A percentile compares a stretch with the other conserved stretches of the same genome.
These are phyloP conservation scores for Drosophila nigricruria DNA, from an alignment of 2,888 invertebrate genomes.

Conservation along the genomic window DNA sequence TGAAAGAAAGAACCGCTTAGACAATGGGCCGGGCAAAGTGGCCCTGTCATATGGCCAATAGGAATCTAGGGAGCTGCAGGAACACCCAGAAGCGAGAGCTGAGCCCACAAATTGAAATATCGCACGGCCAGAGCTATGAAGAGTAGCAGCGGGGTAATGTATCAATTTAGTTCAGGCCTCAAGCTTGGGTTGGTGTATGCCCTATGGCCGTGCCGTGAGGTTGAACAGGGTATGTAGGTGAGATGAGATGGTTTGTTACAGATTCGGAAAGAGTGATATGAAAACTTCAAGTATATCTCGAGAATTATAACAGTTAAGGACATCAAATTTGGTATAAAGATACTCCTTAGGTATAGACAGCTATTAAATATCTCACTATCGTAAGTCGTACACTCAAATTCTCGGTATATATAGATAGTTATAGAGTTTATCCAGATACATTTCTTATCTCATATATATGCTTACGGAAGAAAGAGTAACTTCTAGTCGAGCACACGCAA, in stretches of 20 bases:
- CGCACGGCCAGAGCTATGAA: conserved; percentile 31
- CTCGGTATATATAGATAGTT: background rate
- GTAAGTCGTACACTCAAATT: background rate
- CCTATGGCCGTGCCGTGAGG: background rate
- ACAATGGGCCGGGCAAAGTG: conserved; percentile 69
- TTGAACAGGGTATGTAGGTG: background rate
- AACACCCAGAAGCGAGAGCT: conserved; percentile 72
- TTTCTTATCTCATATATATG: background rate
- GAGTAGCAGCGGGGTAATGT: conserved; percentile 58
- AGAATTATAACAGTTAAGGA: no score
- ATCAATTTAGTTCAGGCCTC: conserved; percentile 69
- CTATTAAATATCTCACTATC: background rate
- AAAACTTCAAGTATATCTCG: no score
- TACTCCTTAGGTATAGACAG: background rate
- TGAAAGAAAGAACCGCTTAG: conserved; percentile 18
- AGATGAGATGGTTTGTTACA: background rate
- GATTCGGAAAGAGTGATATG: background rate
- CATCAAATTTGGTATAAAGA: background rate
- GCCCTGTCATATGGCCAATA: conserved; percentile 73
- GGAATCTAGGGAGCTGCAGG: conserved; percentile 36
- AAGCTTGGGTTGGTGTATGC: conserved; percentile 21
- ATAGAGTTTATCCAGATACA: background rate
- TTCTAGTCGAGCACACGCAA: background rate
- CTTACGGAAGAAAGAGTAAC: background rate
- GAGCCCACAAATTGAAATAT: conserved; percentile 65